phyloP scores from a whole-genome alignment of 2,797 vertebrate genomes.

The Mallotus villosus region DNA sequence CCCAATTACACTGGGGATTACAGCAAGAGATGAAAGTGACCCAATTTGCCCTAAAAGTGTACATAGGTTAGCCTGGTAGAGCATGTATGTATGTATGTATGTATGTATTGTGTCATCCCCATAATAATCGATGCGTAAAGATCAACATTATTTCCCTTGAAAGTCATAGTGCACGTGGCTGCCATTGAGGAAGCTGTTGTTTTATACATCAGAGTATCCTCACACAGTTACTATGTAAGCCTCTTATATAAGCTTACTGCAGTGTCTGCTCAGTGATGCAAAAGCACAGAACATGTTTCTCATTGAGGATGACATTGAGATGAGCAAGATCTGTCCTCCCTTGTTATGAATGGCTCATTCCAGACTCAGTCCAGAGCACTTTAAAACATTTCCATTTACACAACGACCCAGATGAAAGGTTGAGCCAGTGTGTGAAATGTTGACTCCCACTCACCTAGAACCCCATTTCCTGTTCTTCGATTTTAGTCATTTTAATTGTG shows the following conservation, averaged over 20 bases:
- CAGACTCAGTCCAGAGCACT: slow-evolving; percentile 22
- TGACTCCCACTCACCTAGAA: slow-evolving; percentile 26
- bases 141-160: background rate
- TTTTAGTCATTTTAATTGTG: slow-evolving; percentile 53
- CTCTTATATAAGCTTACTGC: too few relatives aligned
- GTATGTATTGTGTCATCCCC: slow-evolving; percentile 2
- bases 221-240: too few relatives aligned
- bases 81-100: background rate
- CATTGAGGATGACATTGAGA: slow-evolving; percentile 22
- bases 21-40: too few relatives aligned
- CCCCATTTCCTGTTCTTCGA: slow-evolving; percentile 36
- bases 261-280: slow-evolving; percentile 23
- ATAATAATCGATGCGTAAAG: background rate
- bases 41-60: too few relatives aligned
- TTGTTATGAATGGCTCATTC: slow-evolving; percentile 29
- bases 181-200: slow-evolving; percentile 2
- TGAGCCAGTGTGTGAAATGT: slow-evolving; percentile 28
- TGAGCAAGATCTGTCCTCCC: slow-evolving; percentile 18
- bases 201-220: background rate
- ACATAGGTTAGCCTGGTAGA: background rate
- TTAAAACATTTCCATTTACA: slow-evolving; percentile 40
- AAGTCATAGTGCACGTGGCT: slow-evolving; percentile 15
- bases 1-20: slow-evolving; percentile 5
- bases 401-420: slow-evolving; percentile 39
- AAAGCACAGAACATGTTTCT: slow-evolving; percentile 13